Conservation (phyloP, 2,888 invertebrate species). For the Leptinotarsa rubiginosa region DNA sequence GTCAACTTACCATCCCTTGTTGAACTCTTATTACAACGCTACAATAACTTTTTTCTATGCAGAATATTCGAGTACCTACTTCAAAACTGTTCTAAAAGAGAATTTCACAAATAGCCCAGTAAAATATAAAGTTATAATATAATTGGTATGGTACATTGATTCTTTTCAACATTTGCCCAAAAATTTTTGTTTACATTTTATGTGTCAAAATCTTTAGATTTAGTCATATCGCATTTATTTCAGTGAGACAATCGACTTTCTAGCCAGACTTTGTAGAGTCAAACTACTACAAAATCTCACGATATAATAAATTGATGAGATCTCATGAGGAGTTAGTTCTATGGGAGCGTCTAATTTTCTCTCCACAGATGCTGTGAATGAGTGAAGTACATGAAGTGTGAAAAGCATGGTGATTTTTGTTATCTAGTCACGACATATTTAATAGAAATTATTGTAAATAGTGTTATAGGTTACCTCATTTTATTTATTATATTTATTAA, state of each 20-base stretch:
- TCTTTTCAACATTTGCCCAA: no score
- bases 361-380: constrained; percentile 6
- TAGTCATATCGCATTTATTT: background rate
- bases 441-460: constrained; percentile 47
- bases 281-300: constrained; percentile 5
- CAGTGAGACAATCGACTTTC: constrained; percentile 11
- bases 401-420: constrained; percentile 39
- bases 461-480: constrained; percentile 45
- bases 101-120: no score
- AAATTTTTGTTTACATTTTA: background rate
- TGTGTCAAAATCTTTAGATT: background rate
- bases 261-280: constrained; percentile 12
- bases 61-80: no score
- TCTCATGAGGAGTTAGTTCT: background rate
- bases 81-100: no score
- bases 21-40: no score
- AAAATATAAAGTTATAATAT: background rate
- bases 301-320: background rate
- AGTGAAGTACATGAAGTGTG: constrained; percentile 30
- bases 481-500: constrained; percentile 49
- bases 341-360: background rate
- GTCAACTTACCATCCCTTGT: no score
- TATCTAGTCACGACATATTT: constrained; percentile 50
- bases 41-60: no score
- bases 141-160: background rate